Evolutionary conservation across 2,888 invertebrate genomes (phyloP), one percentile per base, ranked within the genome.

Genomic region (Dasypogon diadema): DNA sequence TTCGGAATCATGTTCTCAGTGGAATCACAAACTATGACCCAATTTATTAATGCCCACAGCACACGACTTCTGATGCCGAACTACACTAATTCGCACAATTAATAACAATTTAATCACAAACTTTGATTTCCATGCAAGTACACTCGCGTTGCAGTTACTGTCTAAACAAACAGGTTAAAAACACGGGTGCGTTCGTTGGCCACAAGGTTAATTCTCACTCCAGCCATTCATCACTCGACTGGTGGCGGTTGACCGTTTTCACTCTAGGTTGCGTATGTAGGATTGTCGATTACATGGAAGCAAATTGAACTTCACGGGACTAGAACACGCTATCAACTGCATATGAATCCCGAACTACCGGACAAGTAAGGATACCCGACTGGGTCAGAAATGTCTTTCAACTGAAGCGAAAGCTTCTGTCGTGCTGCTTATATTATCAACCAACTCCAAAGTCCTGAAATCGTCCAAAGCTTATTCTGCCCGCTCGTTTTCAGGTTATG

Each of bases 21-120:
- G 16, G 26, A 16, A 16, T 30, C n/a, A 30, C 14, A 34, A 16
- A 16, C 34, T 30, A 2, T 26, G 10, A 6, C 34, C 26, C 26
- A 58, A 26, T 58, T 58, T 30, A 30, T 14, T 5, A 5, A 30
- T 16, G 16, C 24, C 34, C 58, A n/a, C n/a, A n/a, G n/a, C 30
- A 30, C 5, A 30, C 14, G 58, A 58, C 16, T 30, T 58, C 16
- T 58, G 30, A 30, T 30, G 30, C 30, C 14, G 16, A 30, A 26
- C 30, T 26, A 30, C 58, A 26, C 58, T 58, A 37, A 60, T 60
- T 21, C 12, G n/a, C 42, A 60, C 60, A 60, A 60, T 60, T 60
- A 60, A 37, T 60, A 60, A 34, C 34, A 37, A 60, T 60, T 60
- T 60, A 60, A 60, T 60, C 60, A 60, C 37, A 60, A 18, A 60